These are phyloP conservation scores for Entomobrya multifasciata DNA, from an alignment of 2,888 invertebrate species.

Conservation along the genomic window DNA sequence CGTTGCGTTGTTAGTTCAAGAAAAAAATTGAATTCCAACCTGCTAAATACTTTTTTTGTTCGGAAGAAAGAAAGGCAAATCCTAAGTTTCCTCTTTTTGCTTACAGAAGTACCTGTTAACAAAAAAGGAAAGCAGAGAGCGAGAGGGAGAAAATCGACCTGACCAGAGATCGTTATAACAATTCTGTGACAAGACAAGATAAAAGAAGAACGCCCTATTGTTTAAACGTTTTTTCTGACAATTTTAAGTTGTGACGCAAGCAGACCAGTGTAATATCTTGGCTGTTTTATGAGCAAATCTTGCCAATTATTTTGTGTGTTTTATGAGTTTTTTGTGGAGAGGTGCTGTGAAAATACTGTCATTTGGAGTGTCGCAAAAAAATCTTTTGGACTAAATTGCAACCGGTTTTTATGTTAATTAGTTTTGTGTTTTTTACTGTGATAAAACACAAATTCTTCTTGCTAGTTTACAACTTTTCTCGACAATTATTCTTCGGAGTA, in stretches of 20 bases:
- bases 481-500: neutral
- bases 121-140: conserved; percentile 14
- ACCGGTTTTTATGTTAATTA: conserved; percentile 29
- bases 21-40: conserved; percentile 8
- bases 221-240: neutral
- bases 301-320: neutral
- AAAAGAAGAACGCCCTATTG: too few species aligned
- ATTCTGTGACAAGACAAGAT: too few species aligned
- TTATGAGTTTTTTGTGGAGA: neutral
- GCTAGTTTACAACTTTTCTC: neutral
- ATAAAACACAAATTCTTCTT: neutral
- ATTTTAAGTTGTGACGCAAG: neutral
- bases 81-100: conserved; percentile 25
- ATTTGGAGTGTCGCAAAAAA: neutral
- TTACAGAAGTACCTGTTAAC: neutral
- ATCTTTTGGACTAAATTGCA: neutral
- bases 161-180: neutral
- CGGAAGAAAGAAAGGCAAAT: neutral
- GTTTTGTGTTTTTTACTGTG: neutral
- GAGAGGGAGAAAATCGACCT: neutral
- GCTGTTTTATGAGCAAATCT: neutral
- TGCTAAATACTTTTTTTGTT: neutral
- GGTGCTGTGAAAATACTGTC: neutral
- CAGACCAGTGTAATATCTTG: neutral
- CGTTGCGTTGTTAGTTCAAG: conserved; percentile 2